These are phyloP conservation scores for Mesembrinibis cayennensis DNA, from an alignment of 2,113 vertebrate species.

Conservation along the genomic window DNA sequence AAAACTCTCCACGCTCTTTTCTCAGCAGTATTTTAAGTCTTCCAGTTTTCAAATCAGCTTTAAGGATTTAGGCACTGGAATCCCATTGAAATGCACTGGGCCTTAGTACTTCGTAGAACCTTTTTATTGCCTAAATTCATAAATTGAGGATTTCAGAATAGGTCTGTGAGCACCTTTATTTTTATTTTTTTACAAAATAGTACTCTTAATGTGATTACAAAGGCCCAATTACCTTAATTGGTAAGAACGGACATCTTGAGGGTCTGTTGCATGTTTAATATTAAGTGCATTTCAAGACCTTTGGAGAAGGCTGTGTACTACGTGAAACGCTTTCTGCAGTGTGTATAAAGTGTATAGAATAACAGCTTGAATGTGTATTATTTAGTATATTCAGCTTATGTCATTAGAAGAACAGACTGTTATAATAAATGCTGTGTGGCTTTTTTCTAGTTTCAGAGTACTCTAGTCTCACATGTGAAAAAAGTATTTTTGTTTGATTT, in stretches of 20 bases:
- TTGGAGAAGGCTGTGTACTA: neutral
- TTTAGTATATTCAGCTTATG: neutral
- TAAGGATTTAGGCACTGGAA: neutral
- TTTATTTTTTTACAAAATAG: neutral
- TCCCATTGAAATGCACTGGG: neutral
- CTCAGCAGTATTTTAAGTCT: neutral
- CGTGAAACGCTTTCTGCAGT: neutral
- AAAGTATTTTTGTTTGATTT: neutral
- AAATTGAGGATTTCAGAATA: neutral
- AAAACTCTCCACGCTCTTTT: neutral
- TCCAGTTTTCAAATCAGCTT: neutral
- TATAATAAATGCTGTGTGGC: neutral
- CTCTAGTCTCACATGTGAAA: neutral
- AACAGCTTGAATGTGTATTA: neutral
- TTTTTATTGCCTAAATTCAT: neutral
- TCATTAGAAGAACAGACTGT: neutral
- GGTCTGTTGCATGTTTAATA: neutral
- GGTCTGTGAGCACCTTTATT: neutral
- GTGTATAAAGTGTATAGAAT: neutral
- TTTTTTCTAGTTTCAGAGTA: neutral
- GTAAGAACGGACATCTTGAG: neutral
- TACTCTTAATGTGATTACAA: neutral
- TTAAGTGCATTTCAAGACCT: neutral
- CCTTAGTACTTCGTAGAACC: neutral
- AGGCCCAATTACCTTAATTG: neutral